Percentiles rank a stretch among this genome's conserved stretches.
Evolutionary conservation across 2,888 invertebrate species (phyloP).

Genomic region (Nemotelus nigrinus): DNA sequence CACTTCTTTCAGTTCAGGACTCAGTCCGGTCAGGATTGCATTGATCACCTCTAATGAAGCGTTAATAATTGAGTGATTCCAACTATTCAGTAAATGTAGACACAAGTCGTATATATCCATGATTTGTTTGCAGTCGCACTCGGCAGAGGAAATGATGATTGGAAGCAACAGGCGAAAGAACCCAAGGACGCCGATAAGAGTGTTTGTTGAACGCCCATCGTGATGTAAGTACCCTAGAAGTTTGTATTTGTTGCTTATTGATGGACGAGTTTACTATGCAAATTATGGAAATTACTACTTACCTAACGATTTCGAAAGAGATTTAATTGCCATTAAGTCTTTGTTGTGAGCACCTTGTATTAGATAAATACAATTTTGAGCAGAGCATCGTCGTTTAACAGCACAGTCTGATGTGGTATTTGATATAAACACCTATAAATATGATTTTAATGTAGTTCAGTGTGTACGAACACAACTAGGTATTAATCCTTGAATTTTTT

Average conservation of each 20-base stretch:
- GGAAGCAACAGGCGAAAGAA: constrained; percentile 74
- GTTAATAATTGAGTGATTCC: constrained; percentile 89
- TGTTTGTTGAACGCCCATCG: constrained; percentile 54
- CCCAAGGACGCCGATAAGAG: constrained; percentile 74
- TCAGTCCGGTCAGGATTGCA: constrained; percentile 59
- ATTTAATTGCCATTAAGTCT: constrained; percentile 67
- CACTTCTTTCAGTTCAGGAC: constrained; percentile 58
- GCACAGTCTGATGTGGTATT: constrained; percentile 69
- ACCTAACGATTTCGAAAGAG: constrained; percentile 63
- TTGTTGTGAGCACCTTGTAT: constrained; percentile 81
- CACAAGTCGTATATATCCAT: constrained; percentile 81
- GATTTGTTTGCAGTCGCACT: constrained; percentile 60
- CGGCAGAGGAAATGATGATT: constrained; percentile 62
- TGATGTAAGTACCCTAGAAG: constrained; percentile 16
- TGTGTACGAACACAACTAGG: too few relatives aligned
- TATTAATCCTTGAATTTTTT: too few relatives aligned
- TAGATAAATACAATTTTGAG: constrained; percentile 81
- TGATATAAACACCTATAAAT: constrained; percentile 62
- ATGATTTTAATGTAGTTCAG: too few relatives aligned
- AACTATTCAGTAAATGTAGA: constrained; percentile 74
- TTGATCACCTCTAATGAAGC: constrained; percentile 78
- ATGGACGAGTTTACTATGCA: neutral
- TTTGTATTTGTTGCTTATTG: neutral
- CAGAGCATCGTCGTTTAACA: constrained; percentile 82
- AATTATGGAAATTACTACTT: constrained; percentile 51